Conservation (phyloP, 2,888 invertebrate genomes). For the Bursaphelenchus okinawaensis region DNA sequence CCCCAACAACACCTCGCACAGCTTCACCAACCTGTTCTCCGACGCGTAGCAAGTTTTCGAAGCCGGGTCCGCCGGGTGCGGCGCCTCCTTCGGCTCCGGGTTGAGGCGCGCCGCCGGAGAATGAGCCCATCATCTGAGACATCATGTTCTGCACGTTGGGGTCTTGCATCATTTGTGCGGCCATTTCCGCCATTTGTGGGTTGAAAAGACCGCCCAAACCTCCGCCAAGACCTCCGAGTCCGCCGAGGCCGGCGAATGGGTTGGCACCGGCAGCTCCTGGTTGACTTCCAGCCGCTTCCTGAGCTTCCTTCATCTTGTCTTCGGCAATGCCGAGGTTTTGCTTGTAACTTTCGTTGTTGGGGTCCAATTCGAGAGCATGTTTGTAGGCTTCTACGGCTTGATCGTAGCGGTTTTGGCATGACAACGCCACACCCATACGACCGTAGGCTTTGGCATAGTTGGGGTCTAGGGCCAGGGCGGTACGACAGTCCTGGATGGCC, state of each 20-base stretch:
- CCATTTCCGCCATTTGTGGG: conserved; percentile 77
- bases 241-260: conserved; percentile 35
- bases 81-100: neutral
- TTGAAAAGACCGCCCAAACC: conserved; percentile 67
- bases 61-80: conserved; percentile 12
- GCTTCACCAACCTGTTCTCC: conserved; percentile 29
- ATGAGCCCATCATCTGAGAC: conserved; percentile 41
- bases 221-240: conserved; percentile 35
- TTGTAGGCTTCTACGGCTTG: conserved; percentile 80
- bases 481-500: conserved; percentile 82
- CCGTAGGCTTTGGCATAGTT: conserved; percentile 73
- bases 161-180: conserved; percentile 76
- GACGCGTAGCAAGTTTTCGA: conserved; percentile 24
- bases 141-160: conserved; percentile 61
- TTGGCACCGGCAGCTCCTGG: neutral
- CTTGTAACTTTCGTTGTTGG: conserved; percentile 71
- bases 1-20: neutral
- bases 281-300: neutral
- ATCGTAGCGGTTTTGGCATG: conserved; percentile 74
- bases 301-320: conserved; percentile 63
- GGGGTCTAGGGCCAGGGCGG: conserved; percentile 80
- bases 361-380: conserved; percentile 82
- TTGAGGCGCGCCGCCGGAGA: conserved; percentile 12
- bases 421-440: conserved; percentile 68
- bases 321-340: conserved; percentile 70